A percentile compares a stretch with the other conserved stretches of the same genome.
Evolutionary conservation across 2,888 invertebrate species (phyloP).

Genomic region (Plebejus argus): DNA sequence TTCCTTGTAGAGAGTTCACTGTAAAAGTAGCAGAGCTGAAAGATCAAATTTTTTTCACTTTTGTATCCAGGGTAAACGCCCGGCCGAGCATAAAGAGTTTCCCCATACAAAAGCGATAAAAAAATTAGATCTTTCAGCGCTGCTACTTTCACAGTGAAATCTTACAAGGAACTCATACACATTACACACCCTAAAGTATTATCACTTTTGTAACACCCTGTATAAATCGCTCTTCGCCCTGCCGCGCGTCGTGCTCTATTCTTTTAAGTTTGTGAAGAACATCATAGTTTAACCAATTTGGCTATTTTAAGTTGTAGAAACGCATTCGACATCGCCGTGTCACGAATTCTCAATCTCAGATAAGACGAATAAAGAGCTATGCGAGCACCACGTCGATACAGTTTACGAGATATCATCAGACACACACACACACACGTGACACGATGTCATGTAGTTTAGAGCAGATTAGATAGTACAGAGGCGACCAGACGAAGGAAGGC

Average conservation of each 20-base stretch:
- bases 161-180: no score
- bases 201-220: no score
- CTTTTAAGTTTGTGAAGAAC: background rate
- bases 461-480: background rate
- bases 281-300: background rate
- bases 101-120: no score
- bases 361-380: background rate
- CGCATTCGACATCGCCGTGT: background rate
- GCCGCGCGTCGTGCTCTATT: background rate
- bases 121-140: no score
- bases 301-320: constrained; percentile 1
- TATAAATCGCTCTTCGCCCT: no score
- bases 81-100: no score
- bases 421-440: background rate
- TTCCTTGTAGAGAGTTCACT: no score
- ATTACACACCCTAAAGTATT: no score
- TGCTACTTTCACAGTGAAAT: no score
- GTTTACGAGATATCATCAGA: background rate
- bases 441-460: background rate
- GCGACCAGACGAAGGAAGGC: background rate
- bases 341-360: constrained; percentile 3
- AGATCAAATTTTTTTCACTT: no score
- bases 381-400: background rate
- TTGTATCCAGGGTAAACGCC: no score
- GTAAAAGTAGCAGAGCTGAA: no score